Evolutionary conservation across 2,888 invertebrate species (phyloP), one percentile per base, ranked within the genome.

Genomic region (Philonicus albiceps): DNA sequence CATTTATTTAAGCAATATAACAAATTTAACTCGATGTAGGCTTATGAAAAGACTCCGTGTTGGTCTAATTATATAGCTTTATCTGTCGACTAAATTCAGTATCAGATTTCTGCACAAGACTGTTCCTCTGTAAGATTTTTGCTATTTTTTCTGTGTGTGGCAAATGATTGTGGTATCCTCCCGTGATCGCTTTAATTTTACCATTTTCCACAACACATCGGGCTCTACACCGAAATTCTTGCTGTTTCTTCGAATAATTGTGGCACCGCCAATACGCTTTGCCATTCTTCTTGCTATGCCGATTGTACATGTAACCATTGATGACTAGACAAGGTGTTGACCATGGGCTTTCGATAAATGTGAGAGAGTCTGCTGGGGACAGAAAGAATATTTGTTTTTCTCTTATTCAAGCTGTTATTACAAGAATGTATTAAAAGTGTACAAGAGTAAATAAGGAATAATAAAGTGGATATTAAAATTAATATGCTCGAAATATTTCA

Each of bases 251-350:
- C 3, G 93, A 92, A 87, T 92, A 92, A 88, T 92, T 92, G 88
- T 92, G 92, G 73, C 92, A 92, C 13, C 92, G 90, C 92, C 92
- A 92, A 87, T 92, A 92, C 86, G 91, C 91, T 87, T 92, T 92
- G 88, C 91, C 91, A 86, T 91, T 91, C 86, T 92, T 92, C n/a
- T 91, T 90, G 87, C 92, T 92, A 88, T 92, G 92, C 37, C 93
- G 91, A 88, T 92, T 92, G 88, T 92, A 92, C 90, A 92, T 90
- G 87, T 89, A 92, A 84, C 90, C 90, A 88, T 92, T 90, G 2
- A 92, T 88, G 75, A 92, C 90, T 37, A 92, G 89, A 74, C 93
- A 93, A 1, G 92, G 92, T 43, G 92, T 92, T 53, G 92, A 90
- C 92, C 92, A 92, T 11, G 93, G 93, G 85, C 91, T 92, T 89